phyloP scores from a whole-genome alignment of 92 coral and sea anemone genomes.

The Epizoanthus scotinus region DNA sequence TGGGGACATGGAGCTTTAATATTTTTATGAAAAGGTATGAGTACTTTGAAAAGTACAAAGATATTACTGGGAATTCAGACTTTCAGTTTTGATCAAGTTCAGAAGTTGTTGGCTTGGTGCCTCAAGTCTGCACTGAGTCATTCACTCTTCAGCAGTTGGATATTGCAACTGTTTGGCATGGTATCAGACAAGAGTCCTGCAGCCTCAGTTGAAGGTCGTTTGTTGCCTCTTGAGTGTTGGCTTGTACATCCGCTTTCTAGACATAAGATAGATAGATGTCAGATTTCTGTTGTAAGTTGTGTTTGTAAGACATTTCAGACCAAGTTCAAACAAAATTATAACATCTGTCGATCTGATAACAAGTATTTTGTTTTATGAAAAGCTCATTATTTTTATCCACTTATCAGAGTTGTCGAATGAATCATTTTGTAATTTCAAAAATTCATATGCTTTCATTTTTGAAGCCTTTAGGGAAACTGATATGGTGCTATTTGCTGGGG shows the following conservation, averaged over 20 bases:
- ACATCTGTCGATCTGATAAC: not conserved
- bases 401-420: not conserved
- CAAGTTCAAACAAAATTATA: not conserved
- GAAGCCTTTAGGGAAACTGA: not conserved
- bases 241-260: not conserved
- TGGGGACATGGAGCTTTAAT: not conserved
- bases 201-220: conserved; percentile 22
- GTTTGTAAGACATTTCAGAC: too few species aligned
- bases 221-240: not conserved
- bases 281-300: not conserved
- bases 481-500: not conserved
- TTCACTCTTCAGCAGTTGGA: conserved; percentile 10
- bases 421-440: not conserved
- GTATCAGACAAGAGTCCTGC: conserved; percentile 16
- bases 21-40: not conserved
- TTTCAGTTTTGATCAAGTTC: not conserved
- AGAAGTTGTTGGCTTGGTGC: conserved; percentile 23
- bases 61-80: not conserved
- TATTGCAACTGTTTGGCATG: conserved; percentile 15
- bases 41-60: not conserved
- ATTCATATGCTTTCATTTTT: not conserved
- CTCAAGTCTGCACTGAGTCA: conserved; percentile 23
- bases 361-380: too few species aligned
- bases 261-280: not conserved
- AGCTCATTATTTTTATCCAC: not conserved